These are phyloP conservation scores for Drosophila prostipennis DNA, from an alignment of 2,888 invertebrate genomes.

Conservation along the genomic window DNA sequence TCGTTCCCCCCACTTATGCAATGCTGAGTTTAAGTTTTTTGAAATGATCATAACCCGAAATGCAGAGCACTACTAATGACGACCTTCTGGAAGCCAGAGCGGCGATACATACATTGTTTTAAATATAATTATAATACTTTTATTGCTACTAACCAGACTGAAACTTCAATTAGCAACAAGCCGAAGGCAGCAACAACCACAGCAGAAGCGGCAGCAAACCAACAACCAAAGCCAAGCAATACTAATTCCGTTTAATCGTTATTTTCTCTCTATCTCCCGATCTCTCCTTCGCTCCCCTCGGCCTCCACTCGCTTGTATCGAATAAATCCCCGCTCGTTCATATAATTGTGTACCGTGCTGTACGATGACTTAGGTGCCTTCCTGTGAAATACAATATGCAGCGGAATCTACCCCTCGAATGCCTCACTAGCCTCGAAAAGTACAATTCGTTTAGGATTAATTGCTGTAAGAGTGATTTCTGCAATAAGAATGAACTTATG, in stretches of 20 bases:
- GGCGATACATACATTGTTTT: conserved; percentile 20
- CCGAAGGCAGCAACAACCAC: conserved; percentile 43
- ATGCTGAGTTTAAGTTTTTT: conserved; percentile 63
- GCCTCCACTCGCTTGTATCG: conserved; percentile 9
- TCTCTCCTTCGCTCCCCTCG: conserved; percentile 23
- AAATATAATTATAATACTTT: conserved; percentile 51
- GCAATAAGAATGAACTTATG: conserved; percentile 84
- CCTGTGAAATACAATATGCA: conserved; percentile 84
- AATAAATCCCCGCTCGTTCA: conserved; percentile 27
- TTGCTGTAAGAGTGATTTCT: conserved; percentile 84
- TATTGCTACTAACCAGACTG: conserved; percentile 68
- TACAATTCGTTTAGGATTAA: conserved; percentile 82
- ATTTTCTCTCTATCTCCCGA: conserved; percentile 43
- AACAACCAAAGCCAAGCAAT: conserved; percentile 37
- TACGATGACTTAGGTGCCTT: conserved; percentile 79
- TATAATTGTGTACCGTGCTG: conserved; percentile 11
- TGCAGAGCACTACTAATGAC: conserved; percentile 68
- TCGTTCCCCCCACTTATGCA: conserved; percentile 51
- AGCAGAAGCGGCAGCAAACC: conserved; percentile 22
- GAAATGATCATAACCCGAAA: conserved; percentile 55
- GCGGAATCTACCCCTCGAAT: conserved; percentile 83
- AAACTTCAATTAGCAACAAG: conserved; percentile 61
- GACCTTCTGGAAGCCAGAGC: conserved; percentile 28
- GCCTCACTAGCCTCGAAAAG: conserved; percentile 83
- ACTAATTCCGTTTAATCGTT: conserved; percentile 54